Percentiles rank a stretch among this genome's conserved stretches.
Conservation (phyloP, 2,113 vertebrate species). For the Aldabrachelys gigantea region DNA sequence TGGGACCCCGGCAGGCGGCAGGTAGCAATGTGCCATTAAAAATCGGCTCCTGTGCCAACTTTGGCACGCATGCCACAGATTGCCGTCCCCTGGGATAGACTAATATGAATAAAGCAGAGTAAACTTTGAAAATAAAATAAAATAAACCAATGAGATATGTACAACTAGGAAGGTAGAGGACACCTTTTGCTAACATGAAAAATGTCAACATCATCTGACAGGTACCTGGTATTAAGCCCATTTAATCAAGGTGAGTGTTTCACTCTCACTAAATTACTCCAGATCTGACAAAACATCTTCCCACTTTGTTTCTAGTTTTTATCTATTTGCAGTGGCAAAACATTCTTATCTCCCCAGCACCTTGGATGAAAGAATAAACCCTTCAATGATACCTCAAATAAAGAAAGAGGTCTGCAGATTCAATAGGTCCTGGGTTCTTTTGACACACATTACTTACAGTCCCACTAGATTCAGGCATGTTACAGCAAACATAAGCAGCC, state of each 20-base stretch:
- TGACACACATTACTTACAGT: neutral
- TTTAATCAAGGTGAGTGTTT: neutral
- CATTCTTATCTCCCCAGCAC: neutral
- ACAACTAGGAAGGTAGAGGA: neutral
- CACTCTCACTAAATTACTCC: neutral
- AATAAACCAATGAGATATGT: fast-evolving
- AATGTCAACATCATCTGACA: neutral
- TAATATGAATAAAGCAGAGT: neutral
- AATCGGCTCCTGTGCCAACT: too few species aligned
- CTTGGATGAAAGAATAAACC: neutral
- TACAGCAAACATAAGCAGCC: neutral
- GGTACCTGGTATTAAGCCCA: neutral
- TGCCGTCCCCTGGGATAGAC: neutral
- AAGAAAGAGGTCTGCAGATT: neutral
- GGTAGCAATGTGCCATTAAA: too few species aligned
- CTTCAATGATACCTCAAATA: neutral
- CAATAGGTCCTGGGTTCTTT: neutral
- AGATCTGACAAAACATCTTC: neutral
- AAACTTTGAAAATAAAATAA: neutral
- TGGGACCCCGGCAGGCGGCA: too few species aligned
- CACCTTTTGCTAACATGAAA: neutral
- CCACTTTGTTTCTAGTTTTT: neutral
- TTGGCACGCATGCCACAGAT: too few species aligned
- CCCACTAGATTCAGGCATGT: neutral
- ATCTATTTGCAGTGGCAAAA: neutral